Base-by-base conservation (phyloP, 2,113 vertebrate genomes). In the Motacilla tschutschensis region DNA sequence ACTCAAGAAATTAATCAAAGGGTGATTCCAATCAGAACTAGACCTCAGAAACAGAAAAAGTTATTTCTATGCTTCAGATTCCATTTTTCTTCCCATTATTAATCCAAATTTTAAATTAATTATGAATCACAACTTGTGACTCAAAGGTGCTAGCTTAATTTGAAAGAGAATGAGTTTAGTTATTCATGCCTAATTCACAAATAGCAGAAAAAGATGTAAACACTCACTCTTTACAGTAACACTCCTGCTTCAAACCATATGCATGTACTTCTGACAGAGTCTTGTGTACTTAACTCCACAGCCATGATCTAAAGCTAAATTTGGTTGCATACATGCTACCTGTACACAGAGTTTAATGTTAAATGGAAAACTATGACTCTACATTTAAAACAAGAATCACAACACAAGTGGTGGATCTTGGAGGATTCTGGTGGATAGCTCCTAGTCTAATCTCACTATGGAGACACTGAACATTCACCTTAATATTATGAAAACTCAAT, bases 291-390 rank as follows among this genome's bases (percentile, higher is more conserved):
- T 21, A 81, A 58, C 19, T 58, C 29, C 29, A 50, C 13, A 72
- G 51, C 55, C 63, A 55, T 2, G 25, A 66, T 25, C 14, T 40
- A 46, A 73, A 86, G 19, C 35, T 58, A 47, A 54, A 31, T 40
- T 47, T 25, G 18, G 2, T 13, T 71, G 41, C 0, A 3, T 4
- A 12, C 0, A 0, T 38, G 38, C 57, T 63, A 64, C n/a, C 29
- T 74, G 40, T n/a, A 41, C 8, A 38, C 3, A 40, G 17, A 65
- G 29, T 6, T 57, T 8, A 6, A 35, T 43, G 83, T 78, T 19
- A 50, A 64, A 75, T 10, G 4, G 8, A 48, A 53, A 9, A 26
- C 29, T 51, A 15, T 12, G 47, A 60, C 19, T 83, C 47, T 31
- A 10, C 21, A 20, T 35, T 64, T 53, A 80, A 78, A 85, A 62